Percentiles rank a stretch among this genome's conserved stretches.
phyloP scores from a whole-genome alignment of 2,113 vertebrate species.

The Meles meles region DNA sequence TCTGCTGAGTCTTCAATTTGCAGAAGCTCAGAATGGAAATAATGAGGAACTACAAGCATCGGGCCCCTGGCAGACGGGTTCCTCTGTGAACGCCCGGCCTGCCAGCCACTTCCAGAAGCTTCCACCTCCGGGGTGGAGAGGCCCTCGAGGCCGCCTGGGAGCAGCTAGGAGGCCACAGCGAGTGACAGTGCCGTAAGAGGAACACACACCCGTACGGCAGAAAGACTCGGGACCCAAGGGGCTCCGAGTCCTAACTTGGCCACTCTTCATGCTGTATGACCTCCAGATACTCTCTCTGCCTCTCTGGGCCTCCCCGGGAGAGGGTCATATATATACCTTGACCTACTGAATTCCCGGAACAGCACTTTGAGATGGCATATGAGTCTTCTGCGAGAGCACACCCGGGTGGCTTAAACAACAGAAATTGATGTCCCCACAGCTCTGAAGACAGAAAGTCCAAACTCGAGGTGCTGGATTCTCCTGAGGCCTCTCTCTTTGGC shows the following conservation, averaged over 20 bases:
- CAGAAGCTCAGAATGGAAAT: slow-evolving; percentile 54
- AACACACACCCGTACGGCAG: no score
- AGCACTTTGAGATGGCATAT: background rate
- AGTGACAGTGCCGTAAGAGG: fast-evolving
- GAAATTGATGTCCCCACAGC: background rate
- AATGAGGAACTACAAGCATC: slow-evolving; percentile 42
- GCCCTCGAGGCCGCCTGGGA: background rate
- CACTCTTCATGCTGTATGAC: no score
- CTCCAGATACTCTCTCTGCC: background rate
- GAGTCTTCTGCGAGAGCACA: background rate
- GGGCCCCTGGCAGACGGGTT: background rate
- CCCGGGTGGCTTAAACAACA: background rate
- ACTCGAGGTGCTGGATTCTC: background rate
- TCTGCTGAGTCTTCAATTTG: slow-evolving; percentile 59
- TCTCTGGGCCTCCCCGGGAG: background rate
- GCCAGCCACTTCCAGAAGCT: background rate
- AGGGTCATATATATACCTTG: background rate
- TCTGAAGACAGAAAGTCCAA: background rate
- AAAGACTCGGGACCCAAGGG: background rate
- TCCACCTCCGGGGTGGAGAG: background rate
- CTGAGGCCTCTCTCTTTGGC: background rate
- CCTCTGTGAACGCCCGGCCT: background rate
- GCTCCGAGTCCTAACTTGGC: background rate
- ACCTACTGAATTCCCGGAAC: background rate
- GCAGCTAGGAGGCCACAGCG: background rate